Percentiles rank a stretch among this genome's conserved stretches.
These are phyloP conservation scores for Anhinga anhinga DNA, from an alignment of 2,113 vertebrate species.

Conservation along the genomic window DNA sequence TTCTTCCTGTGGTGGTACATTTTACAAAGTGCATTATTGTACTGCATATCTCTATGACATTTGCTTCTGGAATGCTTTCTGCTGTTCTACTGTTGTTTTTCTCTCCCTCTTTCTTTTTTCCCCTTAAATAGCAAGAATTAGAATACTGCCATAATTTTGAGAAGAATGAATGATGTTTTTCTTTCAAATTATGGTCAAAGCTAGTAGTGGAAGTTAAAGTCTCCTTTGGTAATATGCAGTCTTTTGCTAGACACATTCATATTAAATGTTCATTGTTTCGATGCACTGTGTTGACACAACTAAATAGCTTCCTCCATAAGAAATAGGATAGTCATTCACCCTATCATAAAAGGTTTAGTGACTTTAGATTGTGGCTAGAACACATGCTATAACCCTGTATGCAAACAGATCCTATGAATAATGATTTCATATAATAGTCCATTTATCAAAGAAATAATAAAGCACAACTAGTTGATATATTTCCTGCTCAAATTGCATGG, in stretches of 20 bases:
- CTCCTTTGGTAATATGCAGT: not conserved
- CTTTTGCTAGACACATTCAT: not conserved
- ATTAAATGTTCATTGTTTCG: not conserved
- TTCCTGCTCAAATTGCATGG: not conserved
- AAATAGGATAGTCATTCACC: not conserved
- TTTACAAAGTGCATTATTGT: conserved; percentile 10
- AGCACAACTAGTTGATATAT: not conserved
- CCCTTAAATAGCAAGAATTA: not conserved
- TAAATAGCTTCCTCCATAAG: not conserved
- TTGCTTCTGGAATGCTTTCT: conserved; percentile 11
- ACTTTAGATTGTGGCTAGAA: not conserved
- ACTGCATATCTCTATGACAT: not conserved
- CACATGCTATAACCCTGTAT: not conserved
- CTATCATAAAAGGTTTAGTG: not conserved
- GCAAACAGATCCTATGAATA: not conserved
- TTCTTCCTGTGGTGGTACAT: conserved; percentile 2
- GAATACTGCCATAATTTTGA: not conserved
- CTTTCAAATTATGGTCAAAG: not conserved
- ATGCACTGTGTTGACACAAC: not conserved
- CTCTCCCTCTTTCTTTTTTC: not conserved
- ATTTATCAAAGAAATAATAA: not conserved
- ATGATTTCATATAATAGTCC: not conserved
- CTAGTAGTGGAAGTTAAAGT: not conserved
- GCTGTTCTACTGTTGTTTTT: not conserved
- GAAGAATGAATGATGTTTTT: not conserved